Percentiles rank a stretch among this genome's conserved stretches.
Evolutionary conservation across 2,113 vertebrate genomes (phyloP).

Genomic region (Spea multiplicata): DNA sequence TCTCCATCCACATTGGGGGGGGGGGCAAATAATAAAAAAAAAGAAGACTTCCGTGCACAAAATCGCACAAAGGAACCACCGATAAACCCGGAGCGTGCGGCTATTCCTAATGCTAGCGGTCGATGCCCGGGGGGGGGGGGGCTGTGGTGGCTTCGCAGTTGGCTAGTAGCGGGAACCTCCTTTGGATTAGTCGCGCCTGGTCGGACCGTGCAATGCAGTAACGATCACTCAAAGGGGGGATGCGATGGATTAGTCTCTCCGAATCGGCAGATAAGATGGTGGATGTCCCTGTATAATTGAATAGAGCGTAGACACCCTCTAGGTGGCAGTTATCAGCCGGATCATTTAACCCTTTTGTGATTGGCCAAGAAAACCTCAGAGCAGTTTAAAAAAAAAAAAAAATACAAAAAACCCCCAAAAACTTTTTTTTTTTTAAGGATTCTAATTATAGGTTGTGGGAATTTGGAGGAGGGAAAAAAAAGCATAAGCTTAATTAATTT

Average conservation of each 20-base stretch:
- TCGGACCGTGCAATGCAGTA: slow-evolving; percentile 50
- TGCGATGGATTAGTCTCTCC: slow-evolving; percentile 65
- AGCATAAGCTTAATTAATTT: too few species aligned
- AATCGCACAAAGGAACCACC: slow-evolving; percentile 51
- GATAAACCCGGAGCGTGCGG: slow-evolving; percentile 2
- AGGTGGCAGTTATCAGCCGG: slow-evolving; percentile 50
- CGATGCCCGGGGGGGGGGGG: slow-evolving; percentile 68
- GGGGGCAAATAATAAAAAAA: neutral
- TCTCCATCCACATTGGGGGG: slow-evolving; percentile 16
- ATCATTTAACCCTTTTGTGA: slow-evolving; percentile 30
- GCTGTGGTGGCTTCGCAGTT: slow-evolving; percentile 62
- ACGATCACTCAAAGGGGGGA: slow-evolving; percentile 54
- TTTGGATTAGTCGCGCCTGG: slow-evolving; percentile 65
- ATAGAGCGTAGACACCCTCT: slow-evolving; percentile 51
- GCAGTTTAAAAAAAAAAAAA: too few species aligned
- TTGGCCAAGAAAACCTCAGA: neutral
- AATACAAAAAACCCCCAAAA: too few species aligned
- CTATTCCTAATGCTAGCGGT: slow-evolving; percentile 51
- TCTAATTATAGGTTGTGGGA: too few species aligned
- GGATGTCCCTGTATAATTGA: slow-evolving; percentile 69
- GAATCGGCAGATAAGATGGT: slow-evolving; percentile 71
- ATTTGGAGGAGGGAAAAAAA: too few species aligned
- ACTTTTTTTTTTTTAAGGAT: too few species aligned
- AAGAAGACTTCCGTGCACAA: slow-evolving; percentile 45
- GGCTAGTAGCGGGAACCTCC: slow-evolving; percentile 67